Base-by-base conservation (phyloP, 2,888 invertebrate species). In the Baronia brevicornis region DNA sequence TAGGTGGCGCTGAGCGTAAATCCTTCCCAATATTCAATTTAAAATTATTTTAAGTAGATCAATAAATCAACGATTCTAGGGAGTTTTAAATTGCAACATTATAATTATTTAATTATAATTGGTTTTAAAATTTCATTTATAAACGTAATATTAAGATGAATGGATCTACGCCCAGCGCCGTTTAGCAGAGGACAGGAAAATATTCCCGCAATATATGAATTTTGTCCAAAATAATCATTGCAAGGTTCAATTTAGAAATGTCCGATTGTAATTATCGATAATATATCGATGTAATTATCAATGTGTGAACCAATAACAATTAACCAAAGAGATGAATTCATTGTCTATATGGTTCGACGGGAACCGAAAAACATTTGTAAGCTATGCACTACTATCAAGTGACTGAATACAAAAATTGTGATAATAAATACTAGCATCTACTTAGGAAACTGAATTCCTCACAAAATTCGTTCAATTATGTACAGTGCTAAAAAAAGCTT, bases 391-490 rank as follows among this genome's bases (percentile, higher is more conserved):
- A 44, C 50, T 51, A 33, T 28, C 22, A 56, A 50, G 54, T 63
- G 59, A 51, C 47, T 48, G 46, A 39, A 47, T 38, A 37, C 41
- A 37, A 44, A 48, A 51, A 53, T 46, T 51, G 65, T 64, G 61
- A 62, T 62, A 72, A 70, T 68, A 75, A 75, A 71, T 71, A 72
- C 67, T 75, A 72, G 57, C 51, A 55, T 51, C 71, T 75, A 75
- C 59, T 51, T 55, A 65, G 47, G 59, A 60, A 37, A 67, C 58
- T 57, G 61, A 62, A 63, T 54, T 46, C 45, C 53, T 54, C 52
- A 45, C 48, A 51, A 59, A 60, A 57, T 48, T 48, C 51, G 48
- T 55, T 59, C 48, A 48, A 51, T 51, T 75, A 79, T 77, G 38
- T 73, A 74, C 73, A 74, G 66, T 72, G 75, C 68, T 57, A 67